Percentiles rank a stretch among this genome's conserved stretches.
phyloP scores from a whole-genome alignment of 2,113 vertebrate genomes.

The Tenrec ecaudatus region DNA sequence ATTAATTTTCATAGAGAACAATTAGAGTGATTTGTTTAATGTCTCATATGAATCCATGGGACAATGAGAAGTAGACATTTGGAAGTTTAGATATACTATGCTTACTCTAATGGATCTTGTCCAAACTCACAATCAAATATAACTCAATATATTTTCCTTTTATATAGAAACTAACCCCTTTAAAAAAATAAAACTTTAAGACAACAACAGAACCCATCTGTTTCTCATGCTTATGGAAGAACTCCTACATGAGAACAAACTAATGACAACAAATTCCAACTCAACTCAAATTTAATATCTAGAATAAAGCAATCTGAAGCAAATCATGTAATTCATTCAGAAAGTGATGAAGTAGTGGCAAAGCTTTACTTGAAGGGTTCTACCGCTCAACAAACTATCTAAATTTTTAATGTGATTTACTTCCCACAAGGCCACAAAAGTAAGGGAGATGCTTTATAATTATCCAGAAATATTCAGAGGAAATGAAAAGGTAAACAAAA shows the following conservation, averaged over 20 bases:
- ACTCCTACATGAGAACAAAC: slow-evolving; percentile 33
- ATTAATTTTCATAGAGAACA: slow-evolving; percentile 61
- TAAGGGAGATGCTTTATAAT: too few relatives aligned
- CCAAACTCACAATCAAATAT: slow-evolving; percentile 8
- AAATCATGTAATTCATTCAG: slow-evolving; percentile 45
- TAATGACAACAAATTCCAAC: slow-evolving; percentile 45
- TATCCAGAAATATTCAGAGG: too few relatives aligned
- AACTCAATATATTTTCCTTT: slow-evolving; percentile 30
- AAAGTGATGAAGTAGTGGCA: slow-evolving; percentile 5
- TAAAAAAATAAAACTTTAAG: background rate
- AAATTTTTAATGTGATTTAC: too few relatives aligned
- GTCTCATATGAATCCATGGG: slow-evolving; percentile 39
- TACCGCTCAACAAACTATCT: slow-evolving; percentile 8
- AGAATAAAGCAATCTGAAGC: slow-evolving; percentile 47
- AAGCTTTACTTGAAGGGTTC: slow-evolving; percentile 26
- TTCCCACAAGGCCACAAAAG: too few relatives aligned
- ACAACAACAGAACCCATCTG: background rate
- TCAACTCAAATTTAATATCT: slow-evolving; percentile 56
- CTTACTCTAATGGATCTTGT: background rate
- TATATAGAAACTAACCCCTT: background rate
- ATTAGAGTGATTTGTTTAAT: slow-evolving; percentile 56
- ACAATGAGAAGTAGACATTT: slow-evolving; percentile 53
- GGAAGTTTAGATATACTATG: slow-evolving; percentile 40
- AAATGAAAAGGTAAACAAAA: too few relatives aligned
- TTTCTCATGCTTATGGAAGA: slow-evolving; percentile 30